These are phyloP conservation scores for Onychomys arenicola DNA, from an alignment of 2,797 vertebrate genomes.

Conservation along the genomic window DNA sequence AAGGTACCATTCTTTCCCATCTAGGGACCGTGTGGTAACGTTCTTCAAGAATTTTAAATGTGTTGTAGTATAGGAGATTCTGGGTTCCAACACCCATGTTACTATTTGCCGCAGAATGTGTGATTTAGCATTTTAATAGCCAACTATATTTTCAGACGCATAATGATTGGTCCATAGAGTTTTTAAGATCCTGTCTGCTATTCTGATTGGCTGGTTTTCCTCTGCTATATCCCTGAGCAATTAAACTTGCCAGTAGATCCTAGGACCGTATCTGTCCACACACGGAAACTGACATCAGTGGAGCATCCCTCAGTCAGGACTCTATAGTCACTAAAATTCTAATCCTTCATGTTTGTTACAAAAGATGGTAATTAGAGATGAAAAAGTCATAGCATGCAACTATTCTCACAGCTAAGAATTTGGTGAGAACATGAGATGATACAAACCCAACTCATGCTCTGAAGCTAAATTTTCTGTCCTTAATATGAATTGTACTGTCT, in stretches of 20 bases:
- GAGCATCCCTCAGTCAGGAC: slow-evolving; percentile 44
- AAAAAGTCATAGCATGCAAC: slow-evolving; percentile 30
- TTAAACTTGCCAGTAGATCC: slow-evolving; percentile 11
- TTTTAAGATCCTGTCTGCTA: slow-evolving; percentile 2
- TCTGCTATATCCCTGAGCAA: neutral
- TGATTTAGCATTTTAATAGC: slow-evolving; percentile 32
- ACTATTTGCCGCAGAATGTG: neutral
- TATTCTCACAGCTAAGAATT: neutral
- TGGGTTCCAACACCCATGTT: neutral
- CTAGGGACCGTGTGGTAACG: neutral
- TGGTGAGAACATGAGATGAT: slow-evolving; percentile 68
- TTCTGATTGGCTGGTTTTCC: neutral
- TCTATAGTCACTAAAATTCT: slow-evolving; percentile 71
- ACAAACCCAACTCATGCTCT: slow-evolving; percentile 23
- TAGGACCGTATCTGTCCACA: neutral
- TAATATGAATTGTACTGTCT: slow-evolving; percentile 20
- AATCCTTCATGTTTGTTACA: slow-evolving; percentile 49
- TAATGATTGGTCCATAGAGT: neutral
- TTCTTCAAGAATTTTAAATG: neutral
- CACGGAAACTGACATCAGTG: neutral
- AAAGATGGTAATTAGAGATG: slow-evolving; percentile 48
- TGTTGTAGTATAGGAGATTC: neutral
- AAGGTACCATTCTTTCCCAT: accelerated
- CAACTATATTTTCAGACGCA: neutral
- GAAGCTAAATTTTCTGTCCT: neutral